Base-by-base conservation (phyloP, 92 coral and sea anemone species). In the Heliopora coerulea region DNA sequence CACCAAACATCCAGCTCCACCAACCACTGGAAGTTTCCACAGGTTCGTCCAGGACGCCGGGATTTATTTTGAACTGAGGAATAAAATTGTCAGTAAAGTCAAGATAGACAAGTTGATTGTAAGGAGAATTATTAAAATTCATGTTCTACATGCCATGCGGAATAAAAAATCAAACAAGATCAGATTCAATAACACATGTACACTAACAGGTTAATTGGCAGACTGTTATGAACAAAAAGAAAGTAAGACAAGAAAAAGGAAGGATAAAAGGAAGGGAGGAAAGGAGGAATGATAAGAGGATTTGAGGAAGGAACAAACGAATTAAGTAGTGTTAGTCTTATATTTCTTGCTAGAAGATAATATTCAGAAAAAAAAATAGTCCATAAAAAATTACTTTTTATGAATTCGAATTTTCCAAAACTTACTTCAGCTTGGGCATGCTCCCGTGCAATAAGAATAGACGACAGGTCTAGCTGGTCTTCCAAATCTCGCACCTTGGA, bases 351-450 rank as follows among this genome's bases (percentile, higher is more conserved):
- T n/a, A n/a, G n/a, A n/a, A n/a, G n/a, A n/a, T n/a, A n/a, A n/a
- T n/a, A n/a, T n/a, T n/a, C n/a, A n/a, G n/a, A n/a, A n/a, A n/a
- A n/a, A n/a, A n/a, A n/a, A n/a, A n/a, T n/a, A n/a, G n/a, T n/a
- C n/a, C n/a, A n/a, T n/a, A n/a, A n/a, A n/a, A n/a, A n/a, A n/a
- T n/a, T n/a, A n/a, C n/a, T n/a, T n/a, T n/a, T n/a, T n/a, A n/a
- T n/a, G n/a, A n/a, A n/a, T n/a, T n/a, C n/a, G n/a, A n/a, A n/a
- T 4, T 8, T 1, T 17, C 5, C 14, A 15, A 50, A 1, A 40
- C 17, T 26, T 81, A 90, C 99, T 87, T 89, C 96, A 12, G 87
- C 73, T 65, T 83, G 91, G 29, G 99, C 99, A 62, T 89, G 96
- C 57, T 88, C 91, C 39, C 91, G 66, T 49, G 95, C 92, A 56